Percentiles rank a stretch among this genome's conserved stretches.
Evolutionary conservation across 2,888 invertebrate genomes (phyloP).

Genomic region (Chymomyza amoena): DNA sequence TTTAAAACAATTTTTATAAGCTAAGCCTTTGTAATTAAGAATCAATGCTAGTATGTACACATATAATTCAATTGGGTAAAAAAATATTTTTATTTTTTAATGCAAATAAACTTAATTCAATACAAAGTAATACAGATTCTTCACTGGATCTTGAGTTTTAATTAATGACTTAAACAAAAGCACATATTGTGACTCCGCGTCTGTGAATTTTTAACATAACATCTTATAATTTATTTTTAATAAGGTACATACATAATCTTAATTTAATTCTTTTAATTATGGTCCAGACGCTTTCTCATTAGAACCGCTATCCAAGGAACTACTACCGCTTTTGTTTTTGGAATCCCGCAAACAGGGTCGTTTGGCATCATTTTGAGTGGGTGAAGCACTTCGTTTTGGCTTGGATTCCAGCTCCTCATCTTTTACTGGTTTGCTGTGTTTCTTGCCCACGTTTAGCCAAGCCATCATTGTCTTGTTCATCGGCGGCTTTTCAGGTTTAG

Average conservation of each 20-base stretch:
- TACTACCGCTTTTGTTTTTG: neutral
- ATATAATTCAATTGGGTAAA: conserved; percentile 41
- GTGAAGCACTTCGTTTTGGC: neutral
- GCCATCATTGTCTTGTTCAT: conserved; percentile 68
- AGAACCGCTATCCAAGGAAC: conserved; percentile 6
- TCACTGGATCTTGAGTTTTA: neutral
- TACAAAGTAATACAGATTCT: conserved; percentile 14
- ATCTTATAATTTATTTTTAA: conserved; percentile 24
- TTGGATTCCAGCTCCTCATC: conserved; percentile 22
- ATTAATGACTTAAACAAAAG: neutral
- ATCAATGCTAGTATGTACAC: conserved; percentile 26
- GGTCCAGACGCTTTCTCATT: neutral
- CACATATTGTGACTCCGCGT: neutral
- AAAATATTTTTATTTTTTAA: conserved; percentile 56
- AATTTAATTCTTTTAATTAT: neutral
- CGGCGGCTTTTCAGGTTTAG: conserved; percentile 46
- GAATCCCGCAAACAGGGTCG: conserved; percentile 43
- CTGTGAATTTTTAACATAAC: neutral
- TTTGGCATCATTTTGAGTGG: conserved; percentile 38
- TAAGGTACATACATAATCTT: no score
- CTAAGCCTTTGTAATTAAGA: conserved; percentile 58
- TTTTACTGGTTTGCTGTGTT: conserved; percentile 14
- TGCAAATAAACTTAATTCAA: conserved; percentile 60
- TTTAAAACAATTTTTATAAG: conserved; percentile 52
- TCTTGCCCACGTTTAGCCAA: conserved; percentile 67